Evolutionary conservation across 2,888 invertebrate genomes (phyloP).

Genomic region (Heteromurus nitidus): DNA sequence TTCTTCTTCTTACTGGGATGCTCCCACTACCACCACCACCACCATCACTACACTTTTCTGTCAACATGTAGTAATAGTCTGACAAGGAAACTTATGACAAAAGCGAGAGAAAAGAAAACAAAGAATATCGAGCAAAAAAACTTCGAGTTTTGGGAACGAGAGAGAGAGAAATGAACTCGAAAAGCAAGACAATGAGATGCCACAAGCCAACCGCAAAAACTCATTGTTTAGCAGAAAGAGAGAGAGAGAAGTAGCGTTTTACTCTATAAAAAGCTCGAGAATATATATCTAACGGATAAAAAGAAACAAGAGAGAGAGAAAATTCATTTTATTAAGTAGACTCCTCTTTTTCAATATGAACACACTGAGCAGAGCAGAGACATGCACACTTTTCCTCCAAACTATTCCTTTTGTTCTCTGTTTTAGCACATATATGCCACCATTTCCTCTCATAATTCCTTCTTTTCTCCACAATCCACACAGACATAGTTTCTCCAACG

Average conservation of each 20-base stretch:
- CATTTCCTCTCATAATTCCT: too few relatives aligned
- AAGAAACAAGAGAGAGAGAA: conserved; percentile 24
- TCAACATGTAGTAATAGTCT: conserved; percentile 63
- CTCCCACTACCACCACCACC: not conserved
- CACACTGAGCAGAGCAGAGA: not conserved
- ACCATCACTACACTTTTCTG: conserved; percentile 31
- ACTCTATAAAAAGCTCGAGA: not conserved
- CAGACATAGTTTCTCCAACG: too few relatives aligned
- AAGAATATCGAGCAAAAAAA: conserved; percentile 47
- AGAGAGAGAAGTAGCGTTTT: not conserved
- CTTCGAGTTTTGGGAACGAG: conserved; percentile 34
- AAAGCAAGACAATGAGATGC: conserved; percentile 64
- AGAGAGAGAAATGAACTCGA: conserved; percentile 61
- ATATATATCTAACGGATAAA: conserved; percentile 8
- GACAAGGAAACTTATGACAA: conserved; percentile 63
- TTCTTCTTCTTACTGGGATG: too few relatives aligned
- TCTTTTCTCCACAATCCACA: too few relatives aligned
- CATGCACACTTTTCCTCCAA: not conserved
- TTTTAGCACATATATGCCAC: too few relatives aligned
- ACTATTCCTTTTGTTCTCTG: conserved; percentile 8
- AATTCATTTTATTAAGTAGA: conserved; percentile 54
- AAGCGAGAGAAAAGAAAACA: conserved; percentile 60
- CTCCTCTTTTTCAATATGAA: not conserved
- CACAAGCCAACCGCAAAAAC: conserved; percentile 66
- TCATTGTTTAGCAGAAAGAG: conserved; percentile 54